A percentile compares a stretch with the other conserved stretches of the same genome.
Evolutionary conservation across 2,888 invertebrate species (phyloP).

Genomic region (Platypus cylindrus): DNA sequence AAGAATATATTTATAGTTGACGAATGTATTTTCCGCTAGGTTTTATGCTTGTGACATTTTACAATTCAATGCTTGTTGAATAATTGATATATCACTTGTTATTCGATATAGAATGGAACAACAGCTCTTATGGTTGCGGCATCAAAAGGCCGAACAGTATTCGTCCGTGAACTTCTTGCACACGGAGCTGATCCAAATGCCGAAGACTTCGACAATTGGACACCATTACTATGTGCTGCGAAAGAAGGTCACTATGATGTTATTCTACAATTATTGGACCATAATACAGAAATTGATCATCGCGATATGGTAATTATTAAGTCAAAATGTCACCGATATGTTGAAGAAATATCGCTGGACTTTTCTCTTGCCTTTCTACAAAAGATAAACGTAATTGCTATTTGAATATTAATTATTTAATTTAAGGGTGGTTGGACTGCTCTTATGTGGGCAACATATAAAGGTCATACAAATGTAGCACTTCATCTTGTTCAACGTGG

Average conservation of each 20-base stretch:
- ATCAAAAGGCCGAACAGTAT: conserved; percentile 68
- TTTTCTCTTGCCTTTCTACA: too few species aligned
- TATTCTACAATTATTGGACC: conserved; percentile 68
- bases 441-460: conserved; percentile 96
- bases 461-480: conserved; percentile 64
- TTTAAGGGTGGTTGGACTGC: conserved; percentile 91
- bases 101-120: conserved; percentile 66
- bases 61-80: too few species aligned
- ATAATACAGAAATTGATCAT: conserved; percentile 75
- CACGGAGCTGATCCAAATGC: conserved; percentile 88
- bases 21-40: conserved; percentile 2
- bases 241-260: conserved; percentile 78
- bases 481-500: conserved; percentile 67
- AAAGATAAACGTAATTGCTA: too few species aligned
- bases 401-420: too few species aligned
- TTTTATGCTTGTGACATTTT: too few species aligned
- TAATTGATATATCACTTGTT: not conserved
- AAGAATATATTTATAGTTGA: conserved; percentile 20
- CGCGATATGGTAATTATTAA: conserved; percentile 34
- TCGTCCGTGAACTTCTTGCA: conserved; percentile 73
- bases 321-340: too few species aligned
- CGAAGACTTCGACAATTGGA: conserved; percentile 89
- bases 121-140: conserved; percentile 90
- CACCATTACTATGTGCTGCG: conserved; percentile 78
- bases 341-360: too few species aligned